phyloP scores from a whole-genome alignment of 2,888 invertebrate genomes.

The Conomelus anceps region DNA sequence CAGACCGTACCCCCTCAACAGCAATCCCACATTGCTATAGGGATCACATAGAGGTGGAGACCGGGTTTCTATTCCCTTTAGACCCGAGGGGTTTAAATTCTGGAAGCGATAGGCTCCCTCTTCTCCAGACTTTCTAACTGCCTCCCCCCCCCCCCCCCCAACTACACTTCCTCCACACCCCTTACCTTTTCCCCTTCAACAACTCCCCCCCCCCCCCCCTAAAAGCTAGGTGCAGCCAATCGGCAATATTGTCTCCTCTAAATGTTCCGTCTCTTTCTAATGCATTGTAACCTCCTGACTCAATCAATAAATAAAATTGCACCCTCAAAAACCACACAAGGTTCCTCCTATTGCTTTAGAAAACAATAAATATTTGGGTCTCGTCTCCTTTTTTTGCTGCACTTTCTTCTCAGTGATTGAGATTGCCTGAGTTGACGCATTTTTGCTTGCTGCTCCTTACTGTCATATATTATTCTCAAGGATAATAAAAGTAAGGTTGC shows the following conservation, averaged over 20 bases:
- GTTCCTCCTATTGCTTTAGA: background rate
- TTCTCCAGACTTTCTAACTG: background rate
- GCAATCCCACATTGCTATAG: background rate
- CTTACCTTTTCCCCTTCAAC: background rate
- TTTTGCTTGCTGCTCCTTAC: too few species aligned
- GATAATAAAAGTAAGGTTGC: too few species aligned
- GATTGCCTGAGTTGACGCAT: too few species aligned
- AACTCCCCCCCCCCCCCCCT: background rate
- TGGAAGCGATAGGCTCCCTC: background rate
- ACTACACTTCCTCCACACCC: background rate
- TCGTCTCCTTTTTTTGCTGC: background rate
- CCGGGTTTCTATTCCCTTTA: background rate
- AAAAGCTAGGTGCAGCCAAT: background rate
- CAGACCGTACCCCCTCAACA: background rate
- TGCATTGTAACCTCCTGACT: background rate
- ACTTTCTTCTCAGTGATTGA: background rate
- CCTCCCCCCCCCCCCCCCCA: background rate
- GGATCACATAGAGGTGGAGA: background rate
- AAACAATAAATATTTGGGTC: background rate
- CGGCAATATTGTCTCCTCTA: background rate
- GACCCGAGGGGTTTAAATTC: background rate
- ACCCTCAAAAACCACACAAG: background rate
- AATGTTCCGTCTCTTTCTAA: background rate
- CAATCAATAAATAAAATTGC: background rate
- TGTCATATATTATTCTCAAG: too few species aligned